Base-by-base conservation (phyloP, 2,888 invertebrate genomes). In the Chouioia cunea region DNA sequence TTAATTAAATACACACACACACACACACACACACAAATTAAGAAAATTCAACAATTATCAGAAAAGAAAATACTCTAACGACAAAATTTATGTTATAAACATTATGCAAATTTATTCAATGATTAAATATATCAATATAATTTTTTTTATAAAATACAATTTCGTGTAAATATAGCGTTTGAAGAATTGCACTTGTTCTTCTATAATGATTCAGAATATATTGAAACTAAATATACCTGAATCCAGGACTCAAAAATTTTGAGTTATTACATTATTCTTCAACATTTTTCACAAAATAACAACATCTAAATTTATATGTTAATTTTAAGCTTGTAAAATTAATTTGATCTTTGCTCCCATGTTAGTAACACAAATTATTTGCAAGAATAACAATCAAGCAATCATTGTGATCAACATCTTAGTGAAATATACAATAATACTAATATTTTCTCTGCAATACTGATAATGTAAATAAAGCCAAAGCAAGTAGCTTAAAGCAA, bases 391-490 rank as follows among this genome's bases (percentile, higher is more conserved):
- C 50, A 18, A 43, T 23, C 16, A 62, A 60, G 53, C 54, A 67
- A 36, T 67, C 57, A 58, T 43, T 15, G 27, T 20, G 16, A 43
- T 15, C 15, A 53, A 20, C 14, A 66, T 52, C 22, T 57, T 15
- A 53, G 23, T 52, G 14, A 27, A 6, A 44, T 16, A 53, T 16
- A 54, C 46, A 50, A 68, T 36, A 54, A 22, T 4, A 48, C 46
- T 60, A 67, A 36, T 27, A 6, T n/a, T n/a, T n/a, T n/a, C n/a
- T n/a, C n/a, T 66, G 43, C 16, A 68, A 68, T 68, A 68, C 67
- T 64, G 60, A 69, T 53, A 63, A 64, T 46, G 53, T 36, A 58
- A 44, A 27, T 52, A 12, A 46, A 52, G 1, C 44, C 52, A 53
- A n/a, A 47, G 43, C 36, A 65, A 16, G 47, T 22, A 36, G 53